These are phyloP conservation scores for Loxodonta africana DNA, from an alignment of 2,113 vertebrate genomes.

Conservation along the genomic window DNA sequence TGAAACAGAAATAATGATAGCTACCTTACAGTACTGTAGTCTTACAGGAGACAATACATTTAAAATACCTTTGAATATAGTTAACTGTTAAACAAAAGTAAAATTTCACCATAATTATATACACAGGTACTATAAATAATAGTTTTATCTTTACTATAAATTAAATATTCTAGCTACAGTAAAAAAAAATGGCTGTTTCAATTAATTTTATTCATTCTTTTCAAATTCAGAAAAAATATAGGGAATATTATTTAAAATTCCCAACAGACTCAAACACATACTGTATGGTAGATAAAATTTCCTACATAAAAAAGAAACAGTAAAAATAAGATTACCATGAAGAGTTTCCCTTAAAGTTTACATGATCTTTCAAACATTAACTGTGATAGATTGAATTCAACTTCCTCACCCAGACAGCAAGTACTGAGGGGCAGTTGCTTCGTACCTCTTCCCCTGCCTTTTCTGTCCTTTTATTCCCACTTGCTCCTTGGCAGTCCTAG, in stretches of 20 bases:
- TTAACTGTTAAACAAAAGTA: not conserved
- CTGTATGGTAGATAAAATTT: not conserved
- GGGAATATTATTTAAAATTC: not conserved
- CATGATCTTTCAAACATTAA: not conserved
- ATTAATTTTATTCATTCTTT: not conserved
- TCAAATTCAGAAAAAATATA: not conserved
- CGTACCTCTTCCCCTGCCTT: fast-evolving
- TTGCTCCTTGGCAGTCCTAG: not conserved
- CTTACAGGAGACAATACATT: not conserved
- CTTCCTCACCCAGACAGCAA: not conserved
- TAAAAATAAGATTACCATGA: not conserved
- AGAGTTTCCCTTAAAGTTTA: not conserved
- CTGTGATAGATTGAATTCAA: not conserved
- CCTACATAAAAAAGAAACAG: not conserved
- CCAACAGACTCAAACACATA: not conserved
- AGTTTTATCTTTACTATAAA: not conserved
- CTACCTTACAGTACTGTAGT: not conserved
- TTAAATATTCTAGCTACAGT: not conserved
- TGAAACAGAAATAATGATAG: not conserved
- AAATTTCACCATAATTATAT: constrained; percentile 10
- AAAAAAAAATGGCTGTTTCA: not conserved
- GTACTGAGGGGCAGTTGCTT: not conserved
- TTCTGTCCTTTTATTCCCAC: no score
- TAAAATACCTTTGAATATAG: not conserved
- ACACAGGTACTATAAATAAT: not conserved